Evolutionary conservation across 2,888 invertebrate species (phyloP), one percentile per base, ranked within the genome.

Genomic region (Yponomeuta malinellus): DNA sequence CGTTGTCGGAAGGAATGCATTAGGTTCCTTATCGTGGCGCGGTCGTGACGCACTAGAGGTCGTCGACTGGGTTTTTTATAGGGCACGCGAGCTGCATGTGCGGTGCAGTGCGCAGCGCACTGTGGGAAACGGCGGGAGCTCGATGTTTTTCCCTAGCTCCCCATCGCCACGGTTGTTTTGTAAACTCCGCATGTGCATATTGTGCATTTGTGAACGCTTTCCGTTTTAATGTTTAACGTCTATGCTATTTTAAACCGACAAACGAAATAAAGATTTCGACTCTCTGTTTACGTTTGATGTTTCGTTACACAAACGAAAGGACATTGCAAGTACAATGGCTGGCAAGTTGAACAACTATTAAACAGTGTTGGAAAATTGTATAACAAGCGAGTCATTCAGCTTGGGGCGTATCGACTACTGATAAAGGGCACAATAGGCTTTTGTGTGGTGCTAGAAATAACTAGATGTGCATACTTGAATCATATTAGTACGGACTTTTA

Each of bases 41-140:
- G 65, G 23, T 48, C 37, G 37, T 90, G 90, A 90, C 90, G 91
- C 90, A 90, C 83, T 71, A 63, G 68, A 67, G 90, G 91, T 91
- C 91, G 83, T 82, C 83, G 91, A 89, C 90, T 87, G 78, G 79
- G 74, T 82, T 86, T 88, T 89, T 89, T 90, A 88, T 88, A 87
- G 85, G 83, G 74, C 74, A 75, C 73, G 75, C 76, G 80, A 78
- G 74, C 78, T 81, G 82, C 84, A 83, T 81, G 79, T 83, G 83
- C 81, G 81, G 76, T 79, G 81, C 79, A 33, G 33, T 71, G 69
- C 10, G 77, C 78, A 48, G 23, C 12, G 81, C 33, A 80, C 83
- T 88, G 89, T 90, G 90, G 89, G 91, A 90, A 59, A 89, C 88
- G 80, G 63, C 81, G 79, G 82, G 79, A 83, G 80, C 82, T 79